phyloP scores from a whole-genome alignment of 2,888 invertebrate species.

The Agrenia bidenticulata region DNA sequence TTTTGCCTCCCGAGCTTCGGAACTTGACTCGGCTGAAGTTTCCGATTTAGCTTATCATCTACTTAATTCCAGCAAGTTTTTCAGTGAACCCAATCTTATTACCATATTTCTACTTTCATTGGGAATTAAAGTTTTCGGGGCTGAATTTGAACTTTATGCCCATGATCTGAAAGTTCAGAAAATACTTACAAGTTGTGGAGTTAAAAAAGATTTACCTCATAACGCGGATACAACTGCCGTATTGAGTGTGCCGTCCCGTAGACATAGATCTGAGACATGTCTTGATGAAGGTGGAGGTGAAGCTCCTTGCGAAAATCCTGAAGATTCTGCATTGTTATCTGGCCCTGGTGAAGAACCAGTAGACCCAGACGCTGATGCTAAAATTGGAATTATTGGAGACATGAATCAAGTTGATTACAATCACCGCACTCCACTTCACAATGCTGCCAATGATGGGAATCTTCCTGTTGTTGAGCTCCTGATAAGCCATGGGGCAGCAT shows the following conservation, averaged over 20 bases:
- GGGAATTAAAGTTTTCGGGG: constrained; percentile 43
- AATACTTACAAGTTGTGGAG: constrained; percentile 46
- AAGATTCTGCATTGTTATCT: constrained; percentile 54
- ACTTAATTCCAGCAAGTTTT: constrained; percentile 45
- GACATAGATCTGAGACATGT: constrained; percentile 48
- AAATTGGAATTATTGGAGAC: constrained; percentile 57
- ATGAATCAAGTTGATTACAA: constrained; percentile 62
- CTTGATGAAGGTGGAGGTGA: constrained; percentile 56
- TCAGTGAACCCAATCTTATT: constrained; percentile 42
- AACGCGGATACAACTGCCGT: constrained; percentile 28
- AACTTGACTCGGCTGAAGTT: constrained; percentile 57
- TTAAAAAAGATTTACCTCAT: constrained; percentile 31
- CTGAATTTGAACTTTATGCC: constrained; percentile 36
- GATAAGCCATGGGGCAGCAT: constrained; percentile 58
- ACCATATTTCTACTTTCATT: constrained; percentile 49
- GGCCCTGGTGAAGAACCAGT: constrained; percentile 56
- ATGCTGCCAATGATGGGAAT: constrained; percentile 74
- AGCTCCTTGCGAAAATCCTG: constrained; percentile 56
- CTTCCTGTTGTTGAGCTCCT: constrained; percentile 67
- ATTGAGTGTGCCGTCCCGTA: background rate
- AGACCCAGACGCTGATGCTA: constrained; percentile 55
- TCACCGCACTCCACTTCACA: constrained; percentile 73
- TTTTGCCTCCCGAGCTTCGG: constrained; percentile 63
- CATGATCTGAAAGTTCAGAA: constrained; percentile 50
- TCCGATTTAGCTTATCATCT: constrained; percentile 59